Percentiles rank a stretch among this genome's conserved stretches.
Evolutionary conservation across 2,888 invertebrate genomes (phyloP).

Genomic region (Baccha elongata): DNA sequence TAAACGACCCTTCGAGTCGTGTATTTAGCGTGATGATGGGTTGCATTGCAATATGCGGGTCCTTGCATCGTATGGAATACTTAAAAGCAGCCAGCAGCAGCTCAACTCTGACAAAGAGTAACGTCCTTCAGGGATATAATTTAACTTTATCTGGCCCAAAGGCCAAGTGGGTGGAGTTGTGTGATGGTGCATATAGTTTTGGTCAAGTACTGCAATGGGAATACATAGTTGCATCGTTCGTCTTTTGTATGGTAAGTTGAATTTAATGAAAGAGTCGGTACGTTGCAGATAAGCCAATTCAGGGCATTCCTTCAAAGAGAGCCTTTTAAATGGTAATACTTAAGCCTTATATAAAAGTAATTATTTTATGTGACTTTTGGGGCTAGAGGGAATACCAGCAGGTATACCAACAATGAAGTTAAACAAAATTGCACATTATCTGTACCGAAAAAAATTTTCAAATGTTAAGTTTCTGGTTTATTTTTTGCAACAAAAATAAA

Average conservation of each 20-base stretch:
- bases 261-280: slow-evolving; percentile 37
- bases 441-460: too few relatives aligned
- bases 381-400: too few relatives aligned
- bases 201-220: slow-evolving; percentile 50
- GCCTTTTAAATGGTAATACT: too few relatives aligned
- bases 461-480: too few relatives aligned
- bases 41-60: slow-evolving; percentile 10
- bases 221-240: slow-evolving; percentile 46
- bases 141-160: slow-evolving; percentile 61
- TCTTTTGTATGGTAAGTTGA: slow-evolving; percentile 33
- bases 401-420: too few relatives aligned
- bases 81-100: slow-evolving; percentile 59
- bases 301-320: too few relatives aligned
- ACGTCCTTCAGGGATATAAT: slow-evolving; percentile 63
- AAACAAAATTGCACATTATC: too few relatives aligned
- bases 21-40: slow-evolving; percentile 11
- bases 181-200: slow-evolving; percentile 27
- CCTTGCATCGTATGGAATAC: slow-evolving; percentile 16
- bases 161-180: slow-evolving; percentile 52
- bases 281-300: slow-evolving; percentile 17
- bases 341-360: too few relatives aligned
- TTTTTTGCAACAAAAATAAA: too few relatives aligned
- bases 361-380: too few relatives aligned
- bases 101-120: slow-evolving; percentile 66
- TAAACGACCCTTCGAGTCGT: slow-evolving; percentile 74